Conservation (phyloP, 2,797 vertebrate species). For the Micrastur ruficollis region DNA sequence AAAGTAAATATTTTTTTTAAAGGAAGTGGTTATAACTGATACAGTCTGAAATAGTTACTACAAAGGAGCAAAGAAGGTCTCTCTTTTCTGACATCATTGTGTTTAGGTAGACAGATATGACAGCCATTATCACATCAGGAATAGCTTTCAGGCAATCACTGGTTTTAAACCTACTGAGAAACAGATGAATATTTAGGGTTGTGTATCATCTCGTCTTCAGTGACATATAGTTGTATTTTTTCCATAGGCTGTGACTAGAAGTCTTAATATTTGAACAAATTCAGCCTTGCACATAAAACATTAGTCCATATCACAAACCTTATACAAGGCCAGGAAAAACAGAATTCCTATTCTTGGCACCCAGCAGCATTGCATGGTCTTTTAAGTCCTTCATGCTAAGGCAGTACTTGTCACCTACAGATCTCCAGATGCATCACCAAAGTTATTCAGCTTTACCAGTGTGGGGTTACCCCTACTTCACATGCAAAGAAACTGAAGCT, state of each 20-base stretch:
- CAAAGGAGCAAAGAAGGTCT: background rate
- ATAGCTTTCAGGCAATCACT: background rate
- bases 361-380: background rate
- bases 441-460: background rate
- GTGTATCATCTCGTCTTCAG: background rate
- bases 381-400: background rate
- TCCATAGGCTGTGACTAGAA: background rate
- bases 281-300: background rate
- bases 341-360: background rate
- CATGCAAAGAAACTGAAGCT: background rate
- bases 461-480: background rate
- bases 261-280: background rate
- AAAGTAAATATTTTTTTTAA: constrained; percentile 41
- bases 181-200: background rate
- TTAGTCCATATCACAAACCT: background rate
- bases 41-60: background rate
- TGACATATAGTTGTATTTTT: background rate
- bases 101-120: constrained; percentile 23
- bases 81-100: constrained; percentile 2
- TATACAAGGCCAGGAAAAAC: background rate
- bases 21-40: constrained; percentile 14
- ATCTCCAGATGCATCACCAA: background rate
- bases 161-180: background rate
- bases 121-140: constrained; percentile 9
- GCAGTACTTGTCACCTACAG: background rate